Percentiles rank a stretch among this genome's conserved stretches.
Evolutionary conservation across 1,140 invertebrate species (phyloP).

Genomic region (Schlechtendalia chinensis): DNA sequence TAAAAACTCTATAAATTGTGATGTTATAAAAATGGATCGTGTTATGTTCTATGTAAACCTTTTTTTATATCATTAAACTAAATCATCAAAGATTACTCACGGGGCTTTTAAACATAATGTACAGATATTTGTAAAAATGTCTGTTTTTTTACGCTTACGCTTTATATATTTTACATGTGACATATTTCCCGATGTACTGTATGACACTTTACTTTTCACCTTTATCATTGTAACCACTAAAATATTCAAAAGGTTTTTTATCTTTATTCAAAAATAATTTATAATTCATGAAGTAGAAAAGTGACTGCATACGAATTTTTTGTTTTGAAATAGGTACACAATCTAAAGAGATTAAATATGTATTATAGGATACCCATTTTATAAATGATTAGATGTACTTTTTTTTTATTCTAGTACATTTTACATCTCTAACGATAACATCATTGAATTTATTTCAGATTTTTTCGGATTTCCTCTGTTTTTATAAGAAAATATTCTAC

Average conservation of each 20-base stretch:
- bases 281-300: slow-evolving; percentile 10
- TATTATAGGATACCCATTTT: too few species aligned
- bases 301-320: background rate
- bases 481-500: too few species aligned
- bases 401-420: background rate
- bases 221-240: background rate
- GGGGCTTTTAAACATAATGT: background rate
- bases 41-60: too few species aligned
- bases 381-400: background rate
- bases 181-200: background rate
- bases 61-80: too few species aligned
- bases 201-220: background rate
- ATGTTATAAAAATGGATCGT: too few species aligned
- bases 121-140: background rate
- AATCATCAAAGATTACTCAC: background rate
- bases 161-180: background rate
- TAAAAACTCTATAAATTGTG: too few species aligned
- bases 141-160: background rate
- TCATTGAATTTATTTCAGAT: too few species aligned
- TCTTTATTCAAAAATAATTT: background rate
- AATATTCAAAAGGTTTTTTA: slow-evolving; percentile 5
- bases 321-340: too few species aligned
- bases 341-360: too few species aligned
- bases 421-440: too few species aligned
- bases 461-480: too few species aligned